Conservation (phyloP, 2,113 vertebrate genomes). For the Vimba vimba region DNA sequence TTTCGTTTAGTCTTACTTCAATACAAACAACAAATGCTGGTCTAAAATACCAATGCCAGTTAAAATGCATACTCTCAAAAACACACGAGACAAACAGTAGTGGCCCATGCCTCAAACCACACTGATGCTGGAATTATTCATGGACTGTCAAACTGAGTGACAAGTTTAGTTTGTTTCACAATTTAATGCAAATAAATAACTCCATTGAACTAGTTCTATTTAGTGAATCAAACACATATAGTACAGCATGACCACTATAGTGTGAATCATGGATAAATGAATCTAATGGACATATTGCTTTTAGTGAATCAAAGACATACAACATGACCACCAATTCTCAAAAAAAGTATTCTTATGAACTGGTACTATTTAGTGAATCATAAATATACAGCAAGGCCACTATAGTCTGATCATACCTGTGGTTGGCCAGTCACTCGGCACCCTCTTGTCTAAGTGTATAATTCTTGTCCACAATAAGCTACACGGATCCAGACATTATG, state of each 20-base stretch:
- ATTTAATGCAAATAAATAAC: not conserved
- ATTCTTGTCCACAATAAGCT: not conserved
- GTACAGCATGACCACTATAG: not conserved
- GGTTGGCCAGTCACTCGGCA: not conserved
- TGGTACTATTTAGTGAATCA: not conserved
- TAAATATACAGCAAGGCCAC: not conserved
- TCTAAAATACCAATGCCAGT: not conserved
- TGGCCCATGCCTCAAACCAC: not conserved
- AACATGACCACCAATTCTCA: not conserved
- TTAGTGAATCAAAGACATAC: not conserved
- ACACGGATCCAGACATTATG: not conserved
- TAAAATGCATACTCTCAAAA: not conserved
- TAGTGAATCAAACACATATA: not conserved
- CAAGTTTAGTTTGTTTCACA: not conserved
- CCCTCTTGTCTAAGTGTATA: not conserved
- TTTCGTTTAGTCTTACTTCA: not conserved
- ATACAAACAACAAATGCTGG: slow-evolving; percentile 1
- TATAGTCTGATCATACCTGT: not conserved
- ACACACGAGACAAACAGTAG: not conserved
- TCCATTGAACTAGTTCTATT: not conserved
- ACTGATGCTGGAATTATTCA: not conserved
- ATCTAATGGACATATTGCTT: not conserved
- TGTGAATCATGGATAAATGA: not conserved
- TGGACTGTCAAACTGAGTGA: not conserved
- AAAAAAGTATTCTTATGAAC: not conserved